phyloP scores from a whole-genome alignment of 2,888 invertebrate genomes.

The Cepaea hortensis region DNA sequence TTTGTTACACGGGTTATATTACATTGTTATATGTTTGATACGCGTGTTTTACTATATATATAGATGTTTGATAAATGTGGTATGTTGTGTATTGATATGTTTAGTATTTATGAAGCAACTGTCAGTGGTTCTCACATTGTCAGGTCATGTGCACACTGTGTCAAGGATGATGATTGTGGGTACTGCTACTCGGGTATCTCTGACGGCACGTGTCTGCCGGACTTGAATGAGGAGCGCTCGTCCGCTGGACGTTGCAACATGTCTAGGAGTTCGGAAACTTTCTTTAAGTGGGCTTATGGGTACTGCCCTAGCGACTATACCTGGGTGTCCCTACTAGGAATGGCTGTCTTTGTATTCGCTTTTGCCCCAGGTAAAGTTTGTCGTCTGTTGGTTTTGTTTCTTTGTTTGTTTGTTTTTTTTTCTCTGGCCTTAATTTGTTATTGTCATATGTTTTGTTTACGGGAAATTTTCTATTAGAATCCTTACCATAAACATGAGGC shows the following conservation, averaged over 20 bases:
- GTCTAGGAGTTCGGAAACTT: conserved; percentile 36
- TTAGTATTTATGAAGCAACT: too few species aligned
- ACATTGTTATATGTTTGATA: too few species aligned
- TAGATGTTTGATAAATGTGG: too few species aligned
- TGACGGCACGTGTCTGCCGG: conserved; percentile 70
- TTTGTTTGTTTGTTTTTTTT: too few species aligned
- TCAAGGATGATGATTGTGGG: conserved; percentile 76
- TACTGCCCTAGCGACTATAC: conserved; percentile 76
- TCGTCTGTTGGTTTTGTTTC: too few species aligned
- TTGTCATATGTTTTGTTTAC: too few species aligned
- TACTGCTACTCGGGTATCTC: conserved; percentile 68
- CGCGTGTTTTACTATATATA: too few species aligned
- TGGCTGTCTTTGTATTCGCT: conserved; percentile 75
- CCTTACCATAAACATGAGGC: too few species aligned
- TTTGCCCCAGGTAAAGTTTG: conserved; percentile 73
- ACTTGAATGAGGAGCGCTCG: conserved; percentile 52
- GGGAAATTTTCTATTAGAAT: too few species aligned
- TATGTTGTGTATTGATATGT: too few species aligned
- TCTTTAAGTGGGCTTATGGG: conserved; percentile 71
- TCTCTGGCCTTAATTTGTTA: too few species aligned
- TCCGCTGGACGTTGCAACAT: conserved; percentile 62
- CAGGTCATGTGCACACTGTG: conserved; percentile 75
- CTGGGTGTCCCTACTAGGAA: conserved; percentile 75
- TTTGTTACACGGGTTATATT: too few species aligned
- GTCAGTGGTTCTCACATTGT: background rate